Evolutionary conservation across 23 tunicate species (phyloP).

Genomic region (Pegea sp.): DNA sequence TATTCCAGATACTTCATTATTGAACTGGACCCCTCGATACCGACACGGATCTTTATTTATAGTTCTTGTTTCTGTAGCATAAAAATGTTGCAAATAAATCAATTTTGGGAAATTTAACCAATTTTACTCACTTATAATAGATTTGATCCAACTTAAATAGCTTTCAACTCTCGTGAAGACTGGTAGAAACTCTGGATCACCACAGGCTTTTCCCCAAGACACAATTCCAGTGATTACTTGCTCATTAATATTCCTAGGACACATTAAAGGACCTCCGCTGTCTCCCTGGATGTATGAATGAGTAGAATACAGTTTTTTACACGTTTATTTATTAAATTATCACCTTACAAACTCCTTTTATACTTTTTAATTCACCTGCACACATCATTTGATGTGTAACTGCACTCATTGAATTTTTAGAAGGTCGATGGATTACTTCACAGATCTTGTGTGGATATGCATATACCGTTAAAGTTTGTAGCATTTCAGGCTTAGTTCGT

Average conservation of each 20-base stretch:
- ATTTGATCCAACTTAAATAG: slow-evolving; percentile 9
- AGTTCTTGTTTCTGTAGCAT: too few relatives aligned
- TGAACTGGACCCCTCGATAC: slow-evolving; percentile 10
- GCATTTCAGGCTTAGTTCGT: slow-evolving; percentile 5
- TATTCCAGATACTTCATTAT: too few relatives aligned
- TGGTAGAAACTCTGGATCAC: slow-evolving; percentile 1
- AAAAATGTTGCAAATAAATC: too few relatives aligned
- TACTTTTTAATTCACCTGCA: slow-evolving; percentile 10
- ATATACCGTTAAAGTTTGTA: slow-evolving; percentile 5
- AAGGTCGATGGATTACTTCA: slow-evolving; percentile 6
- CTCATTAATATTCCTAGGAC: slow-evolving; percentile 3
- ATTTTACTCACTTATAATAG: too few relatives aligned
- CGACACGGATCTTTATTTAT: slow-evolving; percentile 12
- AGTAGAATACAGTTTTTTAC: not conserved
- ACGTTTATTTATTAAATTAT: not conserved
- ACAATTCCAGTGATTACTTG: slow-evolving; percentile 15
- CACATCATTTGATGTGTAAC: slow-evolving; percentile 4
- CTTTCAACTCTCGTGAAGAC: slow-evolving; percentile 11
- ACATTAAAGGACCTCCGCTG: slow-evolving; percentile 24
- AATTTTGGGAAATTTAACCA: too few relatives aligned
- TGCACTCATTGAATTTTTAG: not conserved
- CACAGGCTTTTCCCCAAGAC: slow-evolving; percentile 41
- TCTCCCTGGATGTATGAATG: slow-evolving; percentile 18
- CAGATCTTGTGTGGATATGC: slow-evolving; percentile 9
- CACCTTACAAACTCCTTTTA: slow-evolving; percentile 16